Evolutionary conservation across 2,797 vertebrate genomes (phyloP), one percentile per base, ranked within the genome.

Genomic region (Masticophis lateralis): DNA sequence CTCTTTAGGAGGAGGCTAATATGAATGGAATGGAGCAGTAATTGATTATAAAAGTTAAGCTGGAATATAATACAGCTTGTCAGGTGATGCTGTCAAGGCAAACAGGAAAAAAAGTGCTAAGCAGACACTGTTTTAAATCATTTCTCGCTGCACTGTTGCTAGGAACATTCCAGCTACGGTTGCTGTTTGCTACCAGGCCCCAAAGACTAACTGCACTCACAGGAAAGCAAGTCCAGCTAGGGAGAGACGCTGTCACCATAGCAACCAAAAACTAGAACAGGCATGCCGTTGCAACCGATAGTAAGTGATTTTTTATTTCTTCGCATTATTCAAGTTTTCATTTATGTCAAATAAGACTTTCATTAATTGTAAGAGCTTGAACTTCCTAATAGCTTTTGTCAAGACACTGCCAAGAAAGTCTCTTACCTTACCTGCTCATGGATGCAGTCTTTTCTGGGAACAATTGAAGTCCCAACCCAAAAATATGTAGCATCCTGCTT

Each of bases 181-280:
- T 1, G 2, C 0, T 55, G 96, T 96, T 96, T 95, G 95, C 57
- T 14, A 56, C 25, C 90, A 94, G 90, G 37, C 86, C 22, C 0
- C 12, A 20, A 2, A 16, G 37, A 55, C 47, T 0, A 1, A 0
- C 13, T 83, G n/a, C 94, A 91, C 96, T 7, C 0, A 14, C 0
- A 88, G 91, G 95, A 95, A 95, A 92, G 0, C 13, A 22, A 2
- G 87, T 16, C 11, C 14, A 87, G 18, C 47, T 14, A 0, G 1
- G 1, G 13, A 0, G 0, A 53, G 94, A 96, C 94, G 96, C 96
- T 59, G 97, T 98, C 69, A 93, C 97, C 93, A 97, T 96, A 95
- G 97, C 86, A 96, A 97, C 96, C 59, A 0, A 32, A 53, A 20
- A 91, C 27, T 2, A 0, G 86, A 2, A 66, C 79, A 13, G 9